These are phyloP conservation scores for Pardalotus punctatus DNA, from an alignment of 2,113 vertebrate genomes.

Conservation along the genomic window DNA sequence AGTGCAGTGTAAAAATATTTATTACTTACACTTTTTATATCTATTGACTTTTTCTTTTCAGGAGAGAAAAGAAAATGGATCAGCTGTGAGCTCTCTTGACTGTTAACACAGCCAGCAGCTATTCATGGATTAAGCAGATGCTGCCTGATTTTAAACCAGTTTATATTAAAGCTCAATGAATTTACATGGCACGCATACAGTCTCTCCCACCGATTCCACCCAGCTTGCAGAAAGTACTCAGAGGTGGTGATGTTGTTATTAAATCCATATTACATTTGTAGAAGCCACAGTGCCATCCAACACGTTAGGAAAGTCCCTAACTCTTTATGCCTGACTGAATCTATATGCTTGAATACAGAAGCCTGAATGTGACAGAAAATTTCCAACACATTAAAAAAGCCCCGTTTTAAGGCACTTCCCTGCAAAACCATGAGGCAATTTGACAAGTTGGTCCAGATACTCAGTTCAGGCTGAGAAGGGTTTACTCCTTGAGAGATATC, in stretches of 20 bases:
- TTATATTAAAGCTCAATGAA: constrained; percentile 46
- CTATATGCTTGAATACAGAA: background rate
- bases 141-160: constrained; percentile 42
- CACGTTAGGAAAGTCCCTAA: background rate
- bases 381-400: background rate
- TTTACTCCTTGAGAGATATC: background rate
- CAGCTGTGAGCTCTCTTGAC: constrained; percentile 43
- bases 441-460: background rate
- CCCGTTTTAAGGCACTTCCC: background rate
- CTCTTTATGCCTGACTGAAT: background rate
- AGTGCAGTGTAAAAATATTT: constrained; percentile 56
- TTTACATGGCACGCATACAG: background rate
- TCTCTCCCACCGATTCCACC: background rate
- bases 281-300: background rate
- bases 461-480: background rate
- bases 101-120: constrained; percentile 38
- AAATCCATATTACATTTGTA: background rate
- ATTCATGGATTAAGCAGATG: constrained; percentile 43
- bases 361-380: background rate
- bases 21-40: constrained; percentile 47
- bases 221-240: background rate
- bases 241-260: background rate
- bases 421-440: background rate
- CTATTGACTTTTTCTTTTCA: constrained; percentile 42
- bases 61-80: constrained; percentile 34